phyloP scores from a whole-genome alignment of 2,888 invertebrate species.

The Drosophila subquinaria region DNA sequence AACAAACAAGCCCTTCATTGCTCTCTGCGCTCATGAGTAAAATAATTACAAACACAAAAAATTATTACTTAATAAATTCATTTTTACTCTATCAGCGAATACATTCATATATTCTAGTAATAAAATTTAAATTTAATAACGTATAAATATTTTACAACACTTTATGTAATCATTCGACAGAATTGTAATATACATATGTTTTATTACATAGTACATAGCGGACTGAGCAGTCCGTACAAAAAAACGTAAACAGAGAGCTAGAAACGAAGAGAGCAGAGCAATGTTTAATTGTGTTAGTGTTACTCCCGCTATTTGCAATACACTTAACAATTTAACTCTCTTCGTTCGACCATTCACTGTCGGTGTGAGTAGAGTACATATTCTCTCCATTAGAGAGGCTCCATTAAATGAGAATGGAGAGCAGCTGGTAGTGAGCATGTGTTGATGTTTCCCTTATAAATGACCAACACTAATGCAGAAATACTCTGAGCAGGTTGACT shows the following conservation, averaged over 20 bases:
- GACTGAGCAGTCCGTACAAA: too few relatives aligned
- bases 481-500: not conserved
- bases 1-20: not conserved
- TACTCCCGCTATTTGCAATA: not conserved
- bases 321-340: not conserved
- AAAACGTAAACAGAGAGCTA: conserved; percentile 13
- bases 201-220: too few relatives aligned
- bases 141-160: not conserved
- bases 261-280: not conserved
- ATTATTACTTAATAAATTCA: too few relatives aligned
- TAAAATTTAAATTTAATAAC: not conserved
- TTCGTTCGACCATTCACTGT: not conserved
- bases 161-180: not conserved
- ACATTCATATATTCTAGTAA: too few relatives aligned
- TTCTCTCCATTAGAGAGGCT: not conserved
- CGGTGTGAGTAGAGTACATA: not conserved
- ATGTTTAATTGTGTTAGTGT: not conserved
- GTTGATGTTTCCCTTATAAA: conserved; percentile 3
- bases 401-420: conserved; percentile 6
- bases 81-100: too few relatives aligned
- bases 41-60: too few relatives aligned
- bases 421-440: not conserved
- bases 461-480: not conserved
- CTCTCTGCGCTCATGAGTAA: not conserved
- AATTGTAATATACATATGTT: not conserved